These are phyloP conservation scores for Stenichneumon culpator DNA, from an alignment of 2,888 invertebrate genomes.

Conservation along the genomic window DNA sequence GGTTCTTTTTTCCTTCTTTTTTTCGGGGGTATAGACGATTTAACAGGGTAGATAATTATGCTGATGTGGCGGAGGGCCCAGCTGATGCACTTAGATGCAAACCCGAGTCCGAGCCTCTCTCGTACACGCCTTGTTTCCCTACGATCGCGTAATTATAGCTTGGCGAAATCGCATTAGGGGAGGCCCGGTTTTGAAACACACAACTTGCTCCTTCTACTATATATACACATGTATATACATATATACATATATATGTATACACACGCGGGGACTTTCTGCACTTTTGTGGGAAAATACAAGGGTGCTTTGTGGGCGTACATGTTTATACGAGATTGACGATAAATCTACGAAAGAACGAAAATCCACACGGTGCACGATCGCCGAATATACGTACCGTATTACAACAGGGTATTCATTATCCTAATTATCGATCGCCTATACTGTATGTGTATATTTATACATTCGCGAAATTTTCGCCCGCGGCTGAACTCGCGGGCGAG, in stretches of 20 bases:
- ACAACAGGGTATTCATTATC: slow-evolving; percentile 64
- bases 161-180: slow-evolving; percentile 68
- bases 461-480: slow-evolving; percentile 48
- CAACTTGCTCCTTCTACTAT: slow-evolving; percentile 49
- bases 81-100: slow-evolving; percentile 66
- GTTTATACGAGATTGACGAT: slow-evolving; percentile 65
- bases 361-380: slow-evolving; percentile 56
- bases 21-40: slow-evolving; percentile 28
- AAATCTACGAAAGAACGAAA: slow-evolving; percentile 62
- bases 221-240: slow-evolving; percentile 29
- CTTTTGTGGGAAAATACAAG: slow-evolving; percentile 60
- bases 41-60: slow-evolving; percentile 32
- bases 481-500: slow-evolving; percentile 15
- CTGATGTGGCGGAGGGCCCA: slow-evolving; percentile 26
- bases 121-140: slow-evolving; percentile 67
- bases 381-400: slow-evolving; percentile 49
- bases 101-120: slow-evolving; percentile 29
- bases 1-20: not conserved
- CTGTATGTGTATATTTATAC: slow-evolving; percentile 9
- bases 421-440: slow-evolving; percentile 60
- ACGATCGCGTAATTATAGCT: slow-evolving; percentile 69
- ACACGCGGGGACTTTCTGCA: slow-evolving; percentile 38
- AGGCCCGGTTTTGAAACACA: slow-evolving; percentile 60
- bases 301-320: slow-evolving; percentile 62
- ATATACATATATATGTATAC: slow-evolving; percentile 8